Conservation (phyloP, 2,797 vertebrate genomes). For the Taeniopygia guttata region DNA sequence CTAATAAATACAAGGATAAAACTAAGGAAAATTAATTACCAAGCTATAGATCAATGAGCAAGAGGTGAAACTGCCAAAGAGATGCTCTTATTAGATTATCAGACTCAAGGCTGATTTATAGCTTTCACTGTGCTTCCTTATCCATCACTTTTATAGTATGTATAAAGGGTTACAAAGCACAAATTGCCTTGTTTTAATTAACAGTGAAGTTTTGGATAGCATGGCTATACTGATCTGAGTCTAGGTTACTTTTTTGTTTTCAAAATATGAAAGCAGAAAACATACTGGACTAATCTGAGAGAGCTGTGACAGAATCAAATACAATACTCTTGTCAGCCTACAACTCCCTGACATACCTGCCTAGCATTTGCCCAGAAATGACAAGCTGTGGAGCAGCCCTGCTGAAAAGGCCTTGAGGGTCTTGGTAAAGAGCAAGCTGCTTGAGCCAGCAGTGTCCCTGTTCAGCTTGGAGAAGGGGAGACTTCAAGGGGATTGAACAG, state of each 20-base stretch:
- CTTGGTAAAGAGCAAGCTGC: background rate
- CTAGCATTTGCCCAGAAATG: background rate
- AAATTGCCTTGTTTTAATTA: slow-evolving; percentile 71
- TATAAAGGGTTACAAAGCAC: slow-evolving; percentile 69
- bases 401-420: background rate
- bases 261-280: slow-evolving; percentile 23
- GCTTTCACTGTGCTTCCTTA: slow-evolving; percentile 65
- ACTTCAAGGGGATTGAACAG: background rate
- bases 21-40: slow-evolving; percentile 72
- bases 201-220: slow-evolving; percentile 40
- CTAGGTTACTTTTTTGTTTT: background rate
- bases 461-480: background rate
- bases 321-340: background rate
- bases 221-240: background rate
- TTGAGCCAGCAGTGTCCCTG: background rate
- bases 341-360: background rate
- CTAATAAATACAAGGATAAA: slow-evolving; percentile 74
- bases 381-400: background rate
- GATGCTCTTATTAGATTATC: slow-evolving; percentile 74
- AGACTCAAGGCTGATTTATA: slow-evolving; percentile 69
- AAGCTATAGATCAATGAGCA: slow-evolving; percentile 66
- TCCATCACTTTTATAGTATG: slow-evolving; percentile 73
- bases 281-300: background rate
- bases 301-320: background rate
- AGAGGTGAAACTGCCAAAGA: slow-evolving; percentile 68